Base-by-base conservation (phyloP, 2,888 invertebrate species). In the Nephrocerus scutellatus region DNA sequence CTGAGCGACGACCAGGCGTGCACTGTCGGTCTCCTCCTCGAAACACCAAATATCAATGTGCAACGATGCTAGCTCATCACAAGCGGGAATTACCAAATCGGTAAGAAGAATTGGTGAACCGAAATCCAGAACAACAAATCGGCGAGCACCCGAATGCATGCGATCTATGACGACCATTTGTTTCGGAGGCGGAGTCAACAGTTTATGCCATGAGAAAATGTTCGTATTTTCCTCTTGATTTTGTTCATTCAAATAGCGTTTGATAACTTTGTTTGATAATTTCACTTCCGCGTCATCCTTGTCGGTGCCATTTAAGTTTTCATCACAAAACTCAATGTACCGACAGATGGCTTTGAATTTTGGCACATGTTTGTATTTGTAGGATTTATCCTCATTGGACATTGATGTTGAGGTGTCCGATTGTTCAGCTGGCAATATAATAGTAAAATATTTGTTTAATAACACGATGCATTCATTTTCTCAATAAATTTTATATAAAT, bases 121-220 rank as follows among this genome's bases (percentile, higher is more conserved):
- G 65, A 95, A 91, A 70, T 95, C 93, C 22, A 95, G 72, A 9
- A 89, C 86, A 39, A 92, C 89, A 70, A 85, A 91, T 40, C 92
- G 76, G n/a, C 92, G 73, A 1, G 91, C 92, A 37, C 92, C 89
- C 1, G 91, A 89, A 69, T 91, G 89, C 86, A 93, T 90, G 41
- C 91, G 74, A 61, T 93, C 92, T 29, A 93, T 88, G 13, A 92
- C 84, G 43, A 93, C 75, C 52, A 84, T 81, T 57, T 89, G 87
- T 49, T 87, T 85, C 18, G 89, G 84, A 30, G 88, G 84, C 44
- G 82, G 77, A 43, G 84, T 76, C 50, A 91, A 72, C 35, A 88
- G 72, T 57, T 84, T 81, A 56, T 84, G 82, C 81, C 85, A 84
- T 4, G 83, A 79, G 37, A 81, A 76, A 44, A 63, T 54, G 35